Evolutionary conservation across 2,888 invertebrate species (phyloP), one percentile per base, ranked within the genome.

Genomic region (Agonopterix alstromeriana): DNA sequence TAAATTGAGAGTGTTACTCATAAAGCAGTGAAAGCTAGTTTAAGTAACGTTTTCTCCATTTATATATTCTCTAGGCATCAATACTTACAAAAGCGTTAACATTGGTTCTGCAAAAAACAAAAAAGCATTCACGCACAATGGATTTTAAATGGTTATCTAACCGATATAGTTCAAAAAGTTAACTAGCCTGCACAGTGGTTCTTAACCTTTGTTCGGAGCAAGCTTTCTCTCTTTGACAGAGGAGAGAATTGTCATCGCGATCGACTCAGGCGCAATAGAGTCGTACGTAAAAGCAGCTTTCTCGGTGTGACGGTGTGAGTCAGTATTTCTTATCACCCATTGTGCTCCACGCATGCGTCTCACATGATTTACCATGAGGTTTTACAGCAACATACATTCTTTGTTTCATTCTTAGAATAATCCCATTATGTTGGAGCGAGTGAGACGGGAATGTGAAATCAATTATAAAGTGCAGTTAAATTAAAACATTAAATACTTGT

Each of bases 241-340:
- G 42, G 36, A 49, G 27, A 46, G 41, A 49, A 50, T 42, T 47
- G 47, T 47, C 50, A 47, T 42, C 42, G 43, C 35, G 41, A 46
- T 10, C 43, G 38, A 7, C 48, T 46, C 52, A 49, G 48, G 45
- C 35, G 53, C 46, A 51, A 45, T 36, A 10, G 38, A 10, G 1
- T 11, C 27, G 27, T 45, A 3, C 43, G 51, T 48, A 52, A 51
- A 53, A 53, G 53, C 51, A 38, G 56, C 61, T 61, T 63, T 61
- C 59, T 53, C 53, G 48, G 47, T 44, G 48, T 46, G 53, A 52
- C 53, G 48, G 47, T 44, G 48, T 46, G 53, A 52, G 47, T 54
- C 53, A 50, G 45, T 11, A 38, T 38, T 52, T 56, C 52, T 54
- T 54, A 59, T 55, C 56, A 56, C 45, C 49, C 49, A 56, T 59